Base-by-base conservation (phyloP, 2,888 invertebrate species). In the Hanleya hanleyi region DNA sequence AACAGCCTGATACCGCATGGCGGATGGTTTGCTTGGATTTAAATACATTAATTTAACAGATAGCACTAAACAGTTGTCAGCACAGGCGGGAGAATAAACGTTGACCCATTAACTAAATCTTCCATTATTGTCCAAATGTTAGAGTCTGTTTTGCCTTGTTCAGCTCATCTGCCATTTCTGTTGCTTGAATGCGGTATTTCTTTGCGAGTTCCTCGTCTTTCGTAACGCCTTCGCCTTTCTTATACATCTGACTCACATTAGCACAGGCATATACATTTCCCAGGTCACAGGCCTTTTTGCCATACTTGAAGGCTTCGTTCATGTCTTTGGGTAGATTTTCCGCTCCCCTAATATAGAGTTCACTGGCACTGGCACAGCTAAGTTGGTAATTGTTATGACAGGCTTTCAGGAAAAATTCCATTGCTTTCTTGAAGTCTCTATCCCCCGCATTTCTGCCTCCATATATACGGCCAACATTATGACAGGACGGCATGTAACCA, bases 201-300 rank as follows among this genome's bases (percentile, higher is more conserved):
- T 95, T 93, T 0, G 96, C 94, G 85, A 95, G 92, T 71, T 93
- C 93, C 66, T 91, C 87, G 90, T 95, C 94, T 87, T 95, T 94
- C 69, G 94, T 93, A 0, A 94, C 94, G 1, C 97, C 97, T 77
- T 97, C 86, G 5, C 87, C 87, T 95, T 97, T 96, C 47, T 77
- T 75, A 74, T 88, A 88, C 86, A 88, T 87, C 89, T 95, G 94
- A 86, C 96, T 95, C 0, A 97, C 92, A 91, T 98, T 98, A 0
- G 95, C 95, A 92, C 99, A 99, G 0, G 96, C 95, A 86, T 94
- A 95, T 88, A 96, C 35, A 35, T 80, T 95, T 29, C 95, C 95
- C 0, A 94, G 91, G 76, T 96, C 95, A 89, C 98, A 99, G 0
- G 95, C 96, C 89, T 94, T 94, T 72, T 93, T 91, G 0, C 96